A percentile compares a stretch with the other conserved stretches of the same genome.
Conservation (phyloP, 1,140 invertebrate genomes). For the Holcopasites calliopsidis region DNA sequence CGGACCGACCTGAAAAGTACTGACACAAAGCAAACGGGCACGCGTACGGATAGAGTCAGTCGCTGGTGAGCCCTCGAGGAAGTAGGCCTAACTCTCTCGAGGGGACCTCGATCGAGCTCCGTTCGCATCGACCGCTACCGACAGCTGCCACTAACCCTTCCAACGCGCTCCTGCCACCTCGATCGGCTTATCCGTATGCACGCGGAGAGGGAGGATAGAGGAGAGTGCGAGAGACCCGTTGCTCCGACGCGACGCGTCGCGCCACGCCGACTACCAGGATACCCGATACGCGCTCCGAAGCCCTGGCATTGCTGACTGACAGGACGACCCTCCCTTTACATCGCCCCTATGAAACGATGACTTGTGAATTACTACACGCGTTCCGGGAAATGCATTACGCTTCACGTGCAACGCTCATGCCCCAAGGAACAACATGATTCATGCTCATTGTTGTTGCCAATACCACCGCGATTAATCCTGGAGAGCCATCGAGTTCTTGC, state of each 20-base stretch:
- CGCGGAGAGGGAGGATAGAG: not conserved
- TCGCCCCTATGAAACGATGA: not conserved
- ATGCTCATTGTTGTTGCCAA: not conserved
- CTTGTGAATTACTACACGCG: constrained; percentile 4
- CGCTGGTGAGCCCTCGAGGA: constrained; percentile 52
- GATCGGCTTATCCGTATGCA: constrained; percentile 47
- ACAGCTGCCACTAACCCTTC: constrained; percentile 50
- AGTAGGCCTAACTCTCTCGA: constrained; percentile 6
- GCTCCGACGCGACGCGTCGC: not conserved
- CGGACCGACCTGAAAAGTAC: constrained; percentile 40
- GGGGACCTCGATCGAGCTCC: constrained; percentile 30
- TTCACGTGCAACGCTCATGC: constrained; percentile 5
- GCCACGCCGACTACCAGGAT: constrained; percentile 16
- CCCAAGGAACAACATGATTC: constrained; percentile 33
- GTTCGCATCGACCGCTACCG: constrained; percentile 23
- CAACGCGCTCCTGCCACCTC: constrained; percentile 39
- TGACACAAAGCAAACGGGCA: constrained; percentile 28
- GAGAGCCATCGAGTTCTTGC: not conserved
- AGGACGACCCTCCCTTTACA: constrained; percentile 30
- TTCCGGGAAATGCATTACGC: constrained; percentile 37
- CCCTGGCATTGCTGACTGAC: constrained; percentile 4
- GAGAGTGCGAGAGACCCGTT: not conserved
- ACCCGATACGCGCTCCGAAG: constrained; percentile 1
- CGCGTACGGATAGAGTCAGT: constrained; percentile 49
- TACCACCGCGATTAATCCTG: not conserved